Evolutionary conservation across 2,797 vertebrate species (phyloP), one percentile per base, ranked within the genome.

Genomic region (Labeo calbasu): DNA sequence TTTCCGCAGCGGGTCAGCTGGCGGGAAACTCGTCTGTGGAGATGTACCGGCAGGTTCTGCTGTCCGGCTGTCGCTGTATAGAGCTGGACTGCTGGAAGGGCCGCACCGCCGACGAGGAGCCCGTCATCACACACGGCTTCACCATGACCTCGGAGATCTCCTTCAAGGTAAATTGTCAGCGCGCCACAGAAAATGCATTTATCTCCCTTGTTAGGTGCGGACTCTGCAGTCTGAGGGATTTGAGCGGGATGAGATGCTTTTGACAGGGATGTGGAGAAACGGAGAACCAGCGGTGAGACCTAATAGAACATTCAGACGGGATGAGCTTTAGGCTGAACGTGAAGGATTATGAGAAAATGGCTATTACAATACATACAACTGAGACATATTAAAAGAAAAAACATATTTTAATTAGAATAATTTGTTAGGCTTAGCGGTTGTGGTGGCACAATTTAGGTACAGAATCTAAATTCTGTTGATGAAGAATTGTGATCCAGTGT

Each of bases 21-120:
- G 98, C 98, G 0, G 98, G 98, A 43, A 99, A 96, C 94, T 99
- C 98, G 5, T 99, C 98, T 0, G 98, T 99, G 15, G 98, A 99
- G 94, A 99, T 99, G 96, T 99, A 99, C 92, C 92, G 98, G 66
- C 98, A 99, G 93, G 97, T 98, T 66, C 94, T 99, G 2, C 91
- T 99, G 91, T 97, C 98, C 0, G 98, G 98, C 68, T 99, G 98
- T 88, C 98, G 98, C 90, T 99, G 98, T 84, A 97, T 99, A 89
- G 98, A 99, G 88, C 88, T 99, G 87, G 98, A 99, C 86, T 98
- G 98, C 91, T 99, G 98, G 98, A 99, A 99, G 88, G 98, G 98
- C 7, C 94, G 98, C 0, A 98, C 98, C 0, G 96, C 98, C 0
- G 98, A 99, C 89, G 98, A 99, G 84, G 98, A 99, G 69, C 98